A percentile compares a stretch with the other conserved stretches of the same genome.
Evolutionary conservation across 2,797 vertebrate species (phyloP).

Genomic region (Dermochelys coriacea): DNA sequence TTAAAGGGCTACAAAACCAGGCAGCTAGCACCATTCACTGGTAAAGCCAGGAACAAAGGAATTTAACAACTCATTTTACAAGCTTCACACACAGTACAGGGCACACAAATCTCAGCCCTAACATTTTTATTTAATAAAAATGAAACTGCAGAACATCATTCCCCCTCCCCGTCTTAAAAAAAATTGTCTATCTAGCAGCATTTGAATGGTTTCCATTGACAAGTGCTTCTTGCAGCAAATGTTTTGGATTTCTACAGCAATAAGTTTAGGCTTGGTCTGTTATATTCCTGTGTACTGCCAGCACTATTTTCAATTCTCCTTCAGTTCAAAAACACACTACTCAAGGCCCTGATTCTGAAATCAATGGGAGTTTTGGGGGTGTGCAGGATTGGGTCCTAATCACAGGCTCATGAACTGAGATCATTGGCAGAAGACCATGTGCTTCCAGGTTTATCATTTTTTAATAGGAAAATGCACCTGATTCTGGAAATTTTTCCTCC

Average conservation of each 20-base stretch:
- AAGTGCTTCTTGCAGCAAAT: background rate
- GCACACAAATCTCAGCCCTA: background rate
- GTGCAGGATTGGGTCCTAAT: background rate
- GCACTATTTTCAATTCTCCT: background rate
- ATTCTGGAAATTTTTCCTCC: background rate
- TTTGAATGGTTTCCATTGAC: background rate
- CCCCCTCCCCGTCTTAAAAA: background rate
- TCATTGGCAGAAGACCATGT: background rate
- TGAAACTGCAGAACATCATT: background rate
- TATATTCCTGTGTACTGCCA: background rate
- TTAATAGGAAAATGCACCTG: background rate
- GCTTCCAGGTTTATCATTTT: background rate
- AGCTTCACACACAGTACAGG: fast-evolving
- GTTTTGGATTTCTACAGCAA: background rate
- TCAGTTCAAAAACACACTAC: background rate
- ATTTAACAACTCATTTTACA: background rate
- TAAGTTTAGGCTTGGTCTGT: background rate
- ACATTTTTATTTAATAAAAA: background rate
- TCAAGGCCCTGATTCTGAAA: background rate
- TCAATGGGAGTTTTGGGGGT: background rate
- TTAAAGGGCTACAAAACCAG: slow-evolving; percentile 27
- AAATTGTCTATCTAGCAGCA: background rate
- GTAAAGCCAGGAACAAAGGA: background rate
- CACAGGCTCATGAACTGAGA: fast-evolving
- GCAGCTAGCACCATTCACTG: slow-evolving; percentile 69